Percentiles rank a stretch among this genome's conserved stretches.
These are phyloP conservation scores for Buteo buteo DNA, from an alignment of 2,113 vertebrate genomes.

Conservation along the genomic window DNA sequence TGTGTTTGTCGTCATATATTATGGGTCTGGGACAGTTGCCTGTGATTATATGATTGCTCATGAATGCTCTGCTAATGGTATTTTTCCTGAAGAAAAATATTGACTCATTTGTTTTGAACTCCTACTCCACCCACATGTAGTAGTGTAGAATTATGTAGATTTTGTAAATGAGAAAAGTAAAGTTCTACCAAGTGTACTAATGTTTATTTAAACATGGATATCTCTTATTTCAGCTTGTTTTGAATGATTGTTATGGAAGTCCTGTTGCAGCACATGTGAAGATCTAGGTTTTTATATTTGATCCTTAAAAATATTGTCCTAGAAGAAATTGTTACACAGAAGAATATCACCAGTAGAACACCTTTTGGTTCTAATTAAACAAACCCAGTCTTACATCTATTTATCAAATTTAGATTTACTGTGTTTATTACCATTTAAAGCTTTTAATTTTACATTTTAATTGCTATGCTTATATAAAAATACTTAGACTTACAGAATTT, in stretches of 20 bases:
- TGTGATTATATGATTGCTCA: conserved; percentile 65
- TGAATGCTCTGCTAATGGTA: conserved; percentile 61
- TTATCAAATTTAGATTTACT: neutral
- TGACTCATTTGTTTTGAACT: conserved; percentile 69
- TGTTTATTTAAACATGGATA: neutral
- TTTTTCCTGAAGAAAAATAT: conserved; percentile 64
- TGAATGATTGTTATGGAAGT: neutral
- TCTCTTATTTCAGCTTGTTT: neutral
- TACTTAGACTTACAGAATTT: neutral
- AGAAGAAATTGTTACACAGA: neutral
- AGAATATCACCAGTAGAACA: neutral
- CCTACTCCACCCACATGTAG: conserved; percentile 57
- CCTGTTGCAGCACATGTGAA: neutral
- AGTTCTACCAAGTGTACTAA: conserved; percentile 32
- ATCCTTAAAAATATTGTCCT: neutral
- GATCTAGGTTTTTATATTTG: neutral
- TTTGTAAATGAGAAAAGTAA: conserved; percentile 58
- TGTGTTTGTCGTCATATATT: conserved; percentile 7
- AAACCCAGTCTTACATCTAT: neutral
- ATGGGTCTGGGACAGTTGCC: conserved; percentile 56
- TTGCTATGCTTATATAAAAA: neutral
- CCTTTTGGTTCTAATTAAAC: neutral
- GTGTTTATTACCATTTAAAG: neutral
- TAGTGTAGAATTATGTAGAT: conserved; percentile 63
- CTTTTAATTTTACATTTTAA: neutral